Base-by-base conservation (phyloP, 2,888 invertebrate genomes). In the Leptinotarsa rubiginosa region DNA sequence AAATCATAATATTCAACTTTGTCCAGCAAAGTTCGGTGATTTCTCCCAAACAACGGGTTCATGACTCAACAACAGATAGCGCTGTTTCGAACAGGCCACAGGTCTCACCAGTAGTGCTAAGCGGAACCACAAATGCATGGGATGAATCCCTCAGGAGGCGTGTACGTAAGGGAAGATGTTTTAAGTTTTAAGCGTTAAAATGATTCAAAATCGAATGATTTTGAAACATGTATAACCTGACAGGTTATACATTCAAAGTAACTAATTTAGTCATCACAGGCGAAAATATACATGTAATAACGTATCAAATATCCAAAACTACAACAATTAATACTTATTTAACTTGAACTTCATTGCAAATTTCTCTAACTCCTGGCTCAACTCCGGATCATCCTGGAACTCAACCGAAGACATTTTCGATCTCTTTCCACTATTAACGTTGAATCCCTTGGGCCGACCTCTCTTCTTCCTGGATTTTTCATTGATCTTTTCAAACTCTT, bases 341-440 rank as follows among this genome's bases (percentile, higher is more conserved):
- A 78, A 70, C 69, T 81, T 81, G 70, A 82, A 79, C 47, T 79
- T 80, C 52, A 80, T 76, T 16, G 84, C 82, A 78, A 87, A 88
- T 78, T 87, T 86, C 70, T 86, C 86, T 71, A 88, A 80, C 77
- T 88, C 87, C 72, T 84, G 82, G 75, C 83, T 86, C 47, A 88
- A 75, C 76, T 88, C 88, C 0, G 88, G 87, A 83, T 88, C 88
- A 76, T 88, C 87, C 47, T 85, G 84, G 77, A 88, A 88, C 68
- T 87, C 87, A 22, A 82, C 72, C 10, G 25, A 49, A 15, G n/a
- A 7, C 10, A 7, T 13, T n/a, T 22, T 69, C 41, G 20, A 16
- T n/a, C 18, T 56, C 4, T 56, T 65, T 41, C 10, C 25, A 22
- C 15, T 50, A 20, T 15, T n/a, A 3, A 81, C 83, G 69, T 80